Evolutionary conservation across 2,888 invertebrate species (phyloP).

Genomic region (Hermodice carunculata): DNA sequence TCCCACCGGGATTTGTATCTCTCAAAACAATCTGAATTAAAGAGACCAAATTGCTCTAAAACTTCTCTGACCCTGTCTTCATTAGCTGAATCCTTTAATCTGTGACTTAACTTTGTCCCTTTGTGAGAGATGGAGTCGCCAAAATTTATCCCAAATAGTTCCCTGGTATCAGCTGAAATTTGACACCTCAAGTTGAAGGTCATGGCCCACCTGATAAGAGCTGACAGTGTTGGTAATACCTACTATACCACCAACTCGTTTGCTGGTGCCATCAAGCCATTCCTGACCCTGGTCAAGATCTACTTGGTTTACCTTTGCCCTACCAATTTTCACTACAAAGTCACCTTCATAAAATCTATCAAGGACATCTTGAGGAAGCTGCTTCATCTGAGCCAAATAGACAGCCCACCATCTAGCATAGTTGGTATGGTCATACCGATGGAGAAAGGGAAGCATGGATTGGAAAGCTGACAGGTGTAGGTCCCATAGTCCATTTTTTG

Average conservation of each 20-base stretch:
- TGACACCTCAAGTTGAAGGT: constrained; percentile 20
- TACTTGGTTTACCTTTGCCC: constrained; percentile 19
- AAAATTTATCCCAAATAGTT: not conserved
- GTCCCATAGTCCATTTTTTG: constrained; percentile 5
- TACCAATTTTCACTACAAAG: constrained; percentile 14
- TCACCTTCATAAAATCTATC: constrained; percentile 11
- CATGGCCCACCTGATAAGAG: constrained; percentile 21
- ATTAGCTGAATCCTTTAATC: too few species aligned
- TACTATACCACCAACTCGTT: constrained; percentile 18
- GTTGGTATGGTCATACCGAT: constrained; percentile 11
- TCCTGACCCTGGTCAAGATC: constrained; percentile 22
- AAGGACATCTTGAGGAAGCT: constrained; percentile 9
- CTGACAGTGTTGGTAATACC: constrained; percentile 23
- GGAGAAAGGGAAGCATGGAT: constrained; percentile 11
- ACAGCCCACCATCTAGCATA: constrained; percentile 15
- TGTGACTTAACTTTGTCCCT: too few species aligned
- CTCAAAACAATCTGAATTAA: too few species aligned
- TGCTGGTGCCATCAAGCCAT: constrained; percentile 20
- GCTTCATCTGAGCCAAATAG: constrained; percentile 12
- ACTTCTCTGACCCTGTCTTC: too few species aligned
- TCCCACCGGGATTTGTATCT: too few species aligned
- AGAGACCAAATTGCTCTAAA: too few species aligned
- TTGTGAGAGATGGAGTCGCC: not conserved
- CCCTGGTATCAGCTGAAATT: not conserved
- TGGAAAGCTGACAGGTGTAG: constrained; percentile 6